Conservation (phyloP, 2,888 invertebrate genomes). For the Leucania comma region DNA sequence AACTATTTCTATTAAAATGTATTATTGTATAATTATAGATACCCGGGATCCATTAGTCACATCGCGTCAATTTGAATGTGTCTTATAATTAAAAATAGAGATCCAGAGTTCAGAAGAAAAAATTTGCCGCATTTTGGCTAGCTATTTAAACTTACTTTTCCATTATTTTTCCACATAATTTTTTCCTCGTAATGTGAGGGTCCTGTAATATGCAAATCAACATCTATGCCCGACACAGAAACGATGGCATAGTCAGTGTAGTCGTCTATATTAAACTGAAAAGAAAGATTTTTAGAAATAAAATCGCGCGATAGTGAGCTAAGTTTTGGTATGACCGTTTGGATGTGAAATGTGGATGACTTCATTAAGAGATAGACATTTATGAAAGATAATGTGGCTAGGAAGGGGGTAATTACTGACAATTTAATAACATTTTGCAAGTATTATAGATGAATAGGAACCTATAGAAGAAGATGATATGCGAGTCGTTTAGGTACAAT, state of each 20-base stretch:
- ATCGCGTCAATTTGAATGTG: background rate
- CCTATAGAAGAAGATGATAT: too few species aligned
- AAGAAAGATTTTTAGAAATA: background rate
- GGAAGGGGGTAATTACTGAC: background rate
- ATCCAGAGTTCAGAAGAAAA: background rate
- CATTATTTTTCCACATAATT: slow-evolving; percentile 47
- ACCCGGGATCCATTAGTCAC: too few species aligned
- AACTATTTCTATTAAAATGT: background rate
- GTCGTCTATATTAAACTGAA: slow-evolving; percentile 57
- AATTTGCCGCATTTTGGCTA: background rate
- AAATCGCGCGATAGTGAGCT: too few species aligned
- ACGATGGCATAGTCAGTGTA: slow-evolving; percentile 60
- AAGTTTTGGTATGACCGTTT: too few species aligned
- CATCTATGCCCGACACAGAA: slow-evolving; percentile 49
- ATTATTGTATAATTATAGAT: background rate
- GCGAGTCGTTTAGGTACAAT: background rate
- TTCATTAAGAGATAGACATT: background rate
- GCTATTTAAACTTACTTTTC: slow-evolving; percentile 46
- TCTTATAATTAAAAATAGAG: background rate
- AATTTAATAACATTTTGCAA: too few species aligned
- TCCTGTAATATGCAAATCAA: slow-evolving; percentile 32
- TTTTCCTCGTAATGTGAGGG: slow-evolving; percentile 6
- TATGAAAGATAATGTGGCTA: background rate
- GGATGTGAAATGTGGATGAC: background rate
- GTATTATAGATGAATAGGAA: too few species aligned